Conservation (phyloP, 2,888 invertebrate genomes). For the Metellina segmentata region DNA sequence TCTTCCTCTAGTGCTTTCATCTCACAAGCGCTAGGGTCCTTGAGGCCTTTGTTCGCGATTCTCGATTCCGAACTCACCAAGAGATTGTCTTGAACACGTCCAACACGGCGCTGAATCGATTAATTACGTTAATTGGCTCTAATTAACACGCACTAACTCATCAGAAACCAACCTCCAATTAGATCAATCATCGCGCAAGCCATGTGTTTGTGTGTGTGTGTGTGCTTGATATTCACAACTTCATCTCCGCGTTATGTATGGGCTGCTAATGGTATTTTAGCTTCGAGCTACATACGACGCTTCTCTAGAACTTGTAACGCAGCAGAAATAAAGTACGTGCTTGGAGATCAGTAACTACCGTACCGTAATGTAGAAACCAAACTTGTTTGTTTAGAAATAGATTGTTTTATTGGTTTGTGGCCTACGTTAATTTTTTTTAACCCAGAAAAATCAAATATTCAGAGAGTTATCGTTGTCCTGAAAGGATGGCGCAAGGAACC, state of each 20-base stretch:
- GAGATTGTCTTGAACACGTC: background rate
- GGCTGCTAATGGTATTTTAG: background rate
- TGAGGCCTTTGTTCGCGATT: too few relatives aligned
- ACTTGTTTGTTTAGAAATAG: too few relatives aligned
- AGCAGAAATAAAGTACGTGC: too few relatives aligned
- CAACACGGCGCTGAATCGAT: conserved; percentile 2
- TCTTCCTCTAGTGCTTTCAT: background rate
- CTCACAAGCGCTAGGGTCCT: background rate
- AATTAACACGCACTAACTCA: conserved; percentile 40
- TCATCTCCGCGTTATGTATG: background rate
- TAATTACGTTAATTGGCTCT: conserved; percentile 30
- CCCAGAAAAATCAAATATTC: too few relatives aligned
- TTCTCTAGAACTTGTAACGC: too few relatives aligned
- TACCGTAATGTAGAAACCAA: too few relatives aligned
- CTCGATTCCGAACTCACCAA: too few relatives aligned
- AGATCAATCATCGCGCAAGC: conserved; percentile 16
- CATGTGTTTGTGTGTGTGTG: background rate
- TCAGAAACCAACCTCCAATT: conserved; percentile 19
- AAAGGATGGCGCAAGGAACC: too few relatives aligned
- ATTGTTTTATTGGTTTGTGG: too few relatives aligned
- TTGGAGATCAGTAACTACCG: too few relatives aligned
- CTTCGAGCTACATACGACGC: background rate
- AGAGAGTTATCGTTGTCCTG: too few relatives aligned
- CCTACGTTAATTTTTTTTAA: too few relatives aligned
- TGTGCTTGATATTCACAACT: background rate